Conservation (phyloP, 1,140 invertebrate species). For the Capitella teleta region DNA sequence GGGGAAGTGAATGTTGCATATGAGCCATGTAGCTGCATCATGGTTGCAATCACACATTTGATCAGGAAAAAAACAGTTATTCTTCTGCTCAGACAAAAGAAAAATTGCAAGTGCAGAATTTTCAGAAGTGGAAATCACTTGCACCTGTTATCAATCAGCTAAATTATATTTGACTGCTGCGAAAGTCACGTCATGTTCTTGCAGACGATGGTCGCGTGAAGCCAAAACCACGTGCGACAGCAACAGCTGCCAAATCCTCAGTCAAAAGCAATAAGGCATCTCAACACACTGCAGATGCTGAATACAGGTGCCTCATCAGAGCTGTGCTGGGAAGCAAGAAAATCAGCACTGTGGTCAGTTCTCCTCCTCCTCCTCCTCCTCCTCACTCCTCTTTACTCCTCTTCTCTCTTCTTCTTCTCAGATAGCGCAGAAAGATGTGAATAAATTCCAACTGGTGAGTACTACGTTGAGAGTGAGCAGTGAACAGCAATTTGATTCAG, state of each 20-base stretch:
- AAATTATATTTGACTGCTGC: too few relatives aligned
- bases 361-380: not conserved
- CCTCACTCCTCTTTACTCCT: not conserved
- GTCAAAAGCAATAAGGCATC: too few relatives aligned
- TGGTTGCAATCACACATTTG: too few relatives aligned
- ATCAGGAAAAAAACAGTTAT: too few relatives aligned
- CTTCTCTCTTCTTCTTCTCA: conserved; percentile 31
- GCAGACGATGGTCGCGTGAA: conserved; percentile 63
- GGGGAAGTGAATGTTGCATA: too few relatives aligned
- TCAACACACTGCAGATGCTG: conserved; percentile 49
- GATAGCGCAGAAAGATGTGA: conserved; percentile 67
- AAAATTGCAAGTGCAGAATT: too few relatives aligned
- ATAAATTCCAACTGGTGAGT: conserved; percentile 62
- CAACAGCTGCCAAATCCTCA: too few relatives aligned
- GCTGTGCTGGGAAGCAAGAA: conserved; percentile 61
- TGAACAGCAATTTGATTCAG: not conserved
- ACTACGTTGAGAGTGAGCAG: not conserved
- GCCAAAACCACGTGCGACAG: conserved; percentile 46
- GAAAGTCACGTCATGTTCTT: conserved; percentile 24
- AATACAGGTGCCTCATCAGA: conserved; percentile 62
- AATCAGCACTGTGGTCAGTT: conserved; percentile 63
- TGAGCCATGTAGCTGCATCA: too few relatives aligned
- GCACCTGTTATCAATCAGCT: too few relatives aligned
- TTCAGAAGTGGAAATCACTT: too few relatives aligned
- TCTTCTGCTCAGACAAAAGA: too few relatives aligned